phyloP scores from a whole-genome alignment of 2,888 invertebrate genomes.

The Bellardia pandia region DNA sequence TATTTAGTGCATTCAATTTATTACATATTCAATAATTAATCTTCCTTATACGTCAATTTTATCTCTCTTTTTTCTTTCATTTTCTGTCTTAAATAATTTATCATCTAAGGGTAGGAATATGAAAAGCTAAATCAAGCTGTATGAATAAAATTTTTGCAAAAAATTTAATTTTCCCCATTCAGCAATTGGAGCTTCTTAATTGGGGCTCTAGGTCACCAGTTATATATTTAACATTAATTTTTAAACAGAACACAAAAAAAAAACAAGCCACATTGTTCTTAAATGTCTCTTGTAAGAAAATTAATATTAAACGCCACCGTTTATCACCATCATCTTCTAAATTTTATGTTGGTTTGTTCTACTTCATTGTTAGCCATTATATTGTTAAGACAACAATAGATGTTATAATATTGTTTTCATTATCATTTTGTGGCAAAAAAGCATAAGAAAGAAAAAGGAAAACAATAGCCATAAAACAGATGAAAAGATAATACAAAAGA shows the following conservation, averaged over 20 bases:
- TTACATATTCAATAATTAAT: no score
- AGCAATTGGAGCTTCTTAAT: neutral
- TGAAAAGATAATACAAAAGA: slow-evolving; percentile 2
- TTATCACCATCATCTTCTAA: slow-evolving; percentile 9
- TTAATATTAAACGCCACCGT: neutral
- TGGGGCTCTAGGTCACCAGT: neutral
- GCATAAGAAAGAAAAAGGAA: neutral
- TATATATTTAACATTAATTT: neutral
- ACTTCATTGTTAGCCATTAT: neutral
- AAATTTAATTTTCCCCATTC: neutral
- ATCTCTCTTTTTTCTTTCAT: neutral
- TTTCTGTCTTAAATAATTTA: neutral
- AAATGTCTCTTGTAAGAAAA: neutral
- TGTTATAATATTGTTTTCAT: slow-evolving; percentile 19
- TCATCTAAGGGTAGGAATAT: neutral
- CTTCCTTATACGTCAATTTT: no score
- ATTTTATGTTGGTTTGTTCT: neutral
- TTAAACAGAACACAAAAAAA: neutral
- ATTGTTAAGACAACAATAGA: neutral
- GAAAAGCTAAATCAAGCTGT: neutral
- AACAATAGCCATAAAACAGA: neutral
- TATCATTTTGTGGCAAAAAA: neutral
- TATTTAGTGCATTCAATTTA: no score
- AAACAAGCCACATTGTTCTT: neutral
- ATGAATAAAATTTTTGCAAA: neutral